Base-by-base conservation (phyloP, 2,888 invertebrate genomes). In the Lepas anatifera region DNA sequence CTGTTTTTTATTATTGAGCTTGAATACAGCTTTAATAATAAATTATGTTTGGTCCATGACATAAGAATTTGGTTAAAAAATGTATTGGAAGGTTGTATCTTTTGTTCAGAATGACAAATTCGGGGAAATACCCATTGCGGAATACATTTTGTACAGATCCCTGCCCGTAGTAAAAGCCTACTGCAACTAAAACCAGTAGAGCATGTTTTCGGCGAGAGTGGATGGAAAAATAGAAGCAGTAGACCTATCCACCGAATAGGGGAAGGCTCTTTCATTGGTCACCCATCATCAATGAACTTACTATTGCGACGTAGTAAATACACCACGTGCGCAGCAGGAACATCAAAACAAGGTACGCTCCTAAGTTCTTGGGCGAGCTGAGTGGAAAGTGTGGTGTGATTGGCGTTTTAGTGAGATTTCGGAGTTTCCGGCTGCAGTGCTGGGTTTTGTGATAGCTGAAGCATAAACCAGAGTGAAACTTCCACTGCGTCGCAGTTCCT, bases 301-400 rank as follows among this genome's bases (percentile, higher is more conserved):
- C 58, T 58, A 58, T 58, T 58, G 58, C 58, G 58, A 35, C 58
- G 58, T 58, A 58, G 58, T 58, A 58, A 58, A 58, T 58, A 58
- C n/a, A n/a, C 58, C 58, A 58, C 58, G 58, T 58, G 58, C 58
- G 58, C 58, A 58, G 58, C 58, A 58, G 58, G 4, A 25, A 32
- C 18, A 58, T 22, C 58, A 58, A 58, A 58, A 58, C 58, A 58
- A 58, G 11, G 58, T 25, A n/a, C 10, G 35, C 22, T 32, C 11
- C n/a, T n/a, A n/a, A n/a, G n/a, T n/a, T n/a, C n/a, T n/a, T n/a
- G n/a, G n/a, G n/a, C n/a, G n/a, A n/a, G n/a, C n/a, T n/a, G n/a
- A n/a, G n/a, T n/a, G n/a, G n/a, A n/a, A n/a, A n/a, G n/a, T n/a
- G n/a, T n/a, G n/a, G n/a, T 35, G 58, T 22, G 32, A 22, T 10